Percentiles rank a stretch among this genome's conserved stretches.
phyloP scores from a whole-genome alignment of 2,113 vertebrate genomes.

The Vulpes vulpes region DNA sequence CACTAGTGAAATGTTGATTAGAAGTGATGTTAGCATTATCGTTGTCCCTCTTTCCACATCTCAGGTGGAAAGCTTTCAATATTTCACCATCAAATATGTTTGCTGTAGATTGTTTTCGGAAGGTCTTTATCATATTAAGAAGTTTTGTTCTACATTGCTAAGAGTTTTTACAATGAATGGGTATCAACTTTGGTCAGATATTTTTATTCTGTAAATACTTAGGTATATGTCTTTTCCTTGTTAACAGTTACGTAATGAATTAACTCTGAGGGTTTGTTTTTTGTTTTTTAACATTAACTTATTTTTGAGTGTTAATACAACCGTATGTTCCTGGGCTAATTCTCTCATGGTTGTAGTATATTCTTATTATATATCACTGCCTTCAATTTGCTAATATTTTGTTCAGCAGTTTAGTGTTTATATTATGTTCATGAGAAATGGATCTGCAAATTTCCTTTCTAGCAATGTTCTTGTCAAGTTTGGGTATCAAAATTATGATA shows the following conservation, averaged over 20 bases:
- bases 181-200: background rate
- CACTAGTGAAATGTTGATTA: background rate
- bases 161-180: background rate
- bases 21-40: background rate
- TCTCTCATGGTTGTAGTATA: background rate
- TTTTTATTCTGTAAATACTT: background rate
- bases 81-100: background rate
- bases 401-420: background rate
- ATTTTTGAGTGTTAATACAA: background rate
- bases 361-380: background rate
- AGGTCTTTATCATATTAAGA: background rate
- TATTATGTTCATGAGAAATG: background rate
- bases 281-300: background rate
- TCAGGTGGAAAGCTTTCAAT: background rate
- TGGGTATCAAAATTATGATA: background rate
- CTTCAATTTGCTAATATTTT: conserved; percentile 13
- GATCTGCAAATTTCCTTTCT: background rate
- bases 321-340: background rate
- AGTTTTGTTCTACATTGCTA: background rate
- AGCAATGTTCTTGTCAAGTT: background rate
- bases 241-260: background rate
- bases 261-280: background rate
- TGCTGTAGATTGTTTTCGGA: background rate
- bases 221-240: background rate
- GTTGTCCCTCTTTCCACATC: background rate